phyloP scores from a whole-genome alignment of 2,797 vertebrate species.

The Muscicapa comitata region DNA sequence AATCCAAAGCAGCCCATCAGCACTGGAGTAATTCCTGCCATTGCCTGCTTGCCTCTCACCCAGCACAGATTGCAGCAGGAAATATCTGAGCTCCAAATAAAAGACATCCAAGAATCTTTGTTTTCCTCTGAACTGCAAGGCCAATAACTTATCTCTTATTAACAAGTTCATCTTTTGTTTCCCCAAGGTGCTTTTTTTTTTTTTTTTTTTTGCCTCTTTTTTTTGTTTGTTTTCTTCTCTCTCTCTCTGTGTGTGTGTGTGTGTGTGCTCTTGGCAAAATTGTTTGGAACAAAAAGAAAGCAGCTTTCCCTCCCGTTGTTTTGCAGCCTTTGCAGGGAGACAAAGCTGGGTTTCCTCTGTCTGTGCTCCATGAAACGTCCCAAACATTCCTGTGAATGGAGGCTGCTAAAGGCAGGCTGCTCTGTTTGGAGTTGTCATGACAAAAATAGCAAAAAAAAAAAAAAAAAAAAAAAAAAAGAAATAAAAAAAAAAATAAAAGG shows the following conservation, averaged over 20 bases:
- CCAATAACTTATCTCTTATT: slow-evolving; percentile 48
- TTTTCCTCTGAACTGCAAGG: slow-evolving; percentile 22
- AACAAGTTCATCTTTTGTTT: slow-evolving; percentile 42
- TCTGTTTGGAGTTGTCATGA: not conserved
- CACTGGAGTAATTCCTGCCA: slow-evolving; percentile 34
- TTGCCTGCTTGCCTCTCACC: not conserved
- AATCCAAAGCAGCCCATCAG: not conserved
- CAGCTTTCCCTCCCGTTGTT: slow-evolving; percentile 56
- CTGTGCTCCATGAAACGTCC: not conserved
- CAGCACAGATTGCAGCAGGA: not conserved
- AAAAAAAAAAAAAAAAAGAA: not conserved
- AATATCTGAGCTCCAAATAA: slow-evolving; percentile 9
- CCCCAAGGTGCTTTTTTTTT: not conserved
- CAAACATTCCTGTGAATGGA: not conserved
- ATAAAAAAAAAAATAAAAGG: not conserved
- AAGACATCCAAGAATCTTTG: not conserved
- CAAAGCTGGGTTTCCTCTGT: slow-evolving; percentile 41
- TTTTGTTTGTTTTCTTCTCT: accelerated
- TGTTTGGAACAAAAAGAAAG: slow-evolving; percentile 39
- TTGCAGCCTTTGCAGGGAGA: slow-evolving; percentile 26
- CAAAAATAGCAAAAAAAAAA: slow-evolving; percentile 15
- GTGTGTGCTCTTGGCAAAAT: not conserved
- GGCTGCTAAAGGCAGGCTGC: slow-evolving; percentile 1
- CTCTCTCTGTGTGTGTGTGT: accelerated
- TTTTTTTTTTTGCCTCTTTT: too few relatives aligned